A percentile compares a stretch with the other conserved stretches of the same genome.
Conservation (phyloP, 2,888 invertebrate species). For the Proisotoma minuta region DNA sequence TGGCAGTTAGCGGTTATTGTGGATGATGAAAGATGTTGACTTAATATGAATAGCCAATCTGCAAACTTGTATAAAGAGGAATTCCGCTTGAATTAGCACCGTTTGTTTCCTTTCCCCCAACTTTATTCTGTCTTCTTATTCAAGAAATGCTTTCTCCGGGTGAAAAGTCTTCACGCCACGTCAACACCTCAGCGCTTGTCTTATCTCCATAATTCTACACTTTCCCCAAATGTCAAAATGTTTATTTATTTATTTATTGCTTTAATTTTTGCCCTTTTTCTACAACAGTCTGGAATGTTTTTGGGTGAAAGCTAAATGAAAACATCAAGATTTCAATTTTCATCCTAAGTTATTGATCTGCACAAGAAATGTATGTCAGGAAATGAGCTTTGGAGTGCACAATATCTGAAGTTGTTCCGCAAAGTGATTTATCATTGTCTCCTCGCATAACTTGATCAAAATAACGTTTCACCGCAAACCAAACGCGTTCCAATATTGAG, state of each 20-base stretch:
- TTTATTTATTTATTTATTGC: too few relatives aligned
- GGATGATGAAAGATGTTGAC: neutral
- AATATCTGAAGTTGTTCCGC: too few relatives aligned
- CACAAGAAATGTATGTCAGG: neutral
- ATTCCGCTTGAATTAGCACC: neutral
- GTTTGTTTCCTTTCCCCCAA: neutral
- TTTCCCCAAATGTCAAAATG: too few relatives aligned
- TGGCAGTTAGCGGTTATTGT: neutral
- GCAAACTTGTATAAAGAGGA: neutral
- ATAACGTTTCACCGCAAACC: too few relatives aligned
- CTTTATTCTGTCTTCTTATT: neutral
- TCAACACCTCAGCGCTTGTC: too few relatives aligned
- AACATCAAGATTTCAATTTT: neutral
- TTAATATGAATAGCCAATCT: neutral
- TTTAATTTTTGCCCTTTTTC: too few relatives aligned
- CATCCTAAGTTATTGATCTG: neutral
- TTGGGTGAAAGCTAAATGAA: too few relatives aligned
- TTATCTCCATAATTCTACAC: too few relatives aligned
- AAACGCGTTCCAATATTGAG: too few relatives aligned
- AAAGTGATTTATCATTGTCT: neutral
- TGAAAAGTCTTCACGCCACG: too few relatives aligned
- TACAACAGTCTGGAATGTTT: too few relatives aligned
- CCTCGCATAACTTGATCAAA: neutral
- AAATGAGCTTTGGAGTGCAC: neutral
- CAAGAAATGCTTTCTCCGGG: too few relatives aligned